A percentile compares a stretch with the other conserved stretches of the same genome.
Conservation (phyloP, 2,113 vertebrate species). For the Centrocercus urophasianus region DNA sequence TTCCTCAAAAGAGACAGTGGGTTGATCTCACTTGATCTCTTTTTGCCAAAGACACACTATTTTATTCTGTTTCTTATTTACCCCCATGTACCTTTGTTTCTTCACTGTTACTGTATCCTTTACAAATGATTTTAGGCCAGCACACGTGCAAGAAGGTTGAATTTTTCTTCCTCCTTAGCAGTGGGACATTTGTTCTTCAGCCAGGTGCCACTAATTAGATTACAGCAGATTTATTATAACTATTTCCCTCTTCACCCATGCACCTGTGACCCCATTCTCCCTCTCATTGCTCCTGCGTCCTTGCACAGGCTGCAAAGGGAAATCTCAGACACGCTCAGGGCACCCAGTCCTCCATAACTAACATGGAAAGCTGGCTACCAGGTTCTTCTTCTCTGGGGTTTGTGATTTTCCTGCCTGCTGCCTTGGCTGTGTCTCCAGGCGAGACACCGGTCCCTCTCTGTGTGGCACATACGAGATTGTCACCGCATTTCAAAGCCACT, state of each 20-base stretch:
- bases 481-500: accelerated
- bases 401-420: background rate
- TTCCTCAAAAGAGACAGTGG: background rate
- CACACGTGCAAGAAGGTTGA: background rate
- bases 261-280: background rate
- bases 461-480: background rate
- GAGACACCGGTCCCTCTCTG: background rate
- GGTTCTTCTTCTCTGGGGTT: background rate
- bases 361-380: background rate
- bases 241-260: background rate
- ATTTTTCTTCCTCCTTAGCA: background rate
- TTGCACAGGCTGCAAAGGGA: background rate
- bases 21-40: constrained; percentile 25
- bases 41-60: background rate
- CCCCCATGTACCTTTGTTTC: background rate
- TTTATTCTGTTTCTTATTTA: background rate
- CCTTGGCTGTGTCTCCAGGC: background rate
- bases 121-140: background rate
- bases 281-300: background rate
- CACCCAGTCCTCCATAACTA: background rate
- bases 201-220: background rate
- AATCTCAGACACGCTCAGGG: background rate
- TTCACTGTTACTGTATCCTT: background rate
- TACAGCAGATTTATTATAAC: background rate
- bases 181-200: background rate